A percentile compares a stretch with the other conserved stretches of the same genome.
Conservation (phyloP, 2,113 vertebrate genomes). For the Otolemur garnettii region DNA sequence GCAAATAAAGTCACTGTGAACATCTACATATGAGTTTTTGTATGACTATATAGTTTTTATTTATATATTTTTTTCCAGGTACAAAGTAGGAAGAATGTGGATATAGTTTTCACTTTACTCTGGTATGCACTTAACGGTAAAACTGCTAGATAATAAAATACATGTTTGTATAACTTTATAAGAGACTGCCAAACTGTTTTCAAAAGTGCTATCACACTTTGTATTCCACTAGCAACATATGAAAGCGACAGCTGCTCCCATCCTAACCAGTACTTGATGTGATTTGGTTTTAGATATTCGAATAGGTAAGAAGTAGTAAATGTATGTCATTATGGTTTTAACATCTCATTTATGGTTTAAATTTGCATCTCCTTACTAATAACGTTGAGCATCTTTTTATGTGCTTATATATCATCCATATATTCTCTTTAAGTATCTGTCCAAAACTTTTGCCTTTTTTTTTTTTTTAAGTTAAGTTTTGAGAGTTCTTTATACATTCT, state of each 20-base stretch:
- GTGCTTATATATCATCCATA: not conserved
- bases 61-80: too few species aligned
- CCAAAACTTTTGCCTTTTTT: not conserved
- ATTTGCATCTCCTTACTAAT: not conserved
- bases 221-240: not conserved
- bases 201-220: not conserved
- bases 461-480: not conserved
- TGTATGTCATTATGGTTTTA: not conserved
- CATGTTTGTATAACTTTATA: not conserved
- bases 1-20: slow-evolving; percentile 6
- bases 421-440: not conserved
- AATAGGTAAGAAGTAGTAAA: not conserved
- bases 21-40: not conserved
- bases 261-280: not conserved
- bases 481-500: not conserved
- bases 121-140: not conserved
- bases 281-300: not conserved
- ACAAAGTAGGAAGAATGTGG: not conserved
- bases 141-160: not conserved
- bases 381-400: not conserved
- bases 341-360: not conserved
- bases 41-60: not conserved
- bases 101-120: not conserved
- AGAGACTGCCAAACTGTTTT: not conserved
- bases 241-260: not conserved